Conservation (phyloP, 2,888 invertebrate genomes). For the Leucania comma region DNA sequence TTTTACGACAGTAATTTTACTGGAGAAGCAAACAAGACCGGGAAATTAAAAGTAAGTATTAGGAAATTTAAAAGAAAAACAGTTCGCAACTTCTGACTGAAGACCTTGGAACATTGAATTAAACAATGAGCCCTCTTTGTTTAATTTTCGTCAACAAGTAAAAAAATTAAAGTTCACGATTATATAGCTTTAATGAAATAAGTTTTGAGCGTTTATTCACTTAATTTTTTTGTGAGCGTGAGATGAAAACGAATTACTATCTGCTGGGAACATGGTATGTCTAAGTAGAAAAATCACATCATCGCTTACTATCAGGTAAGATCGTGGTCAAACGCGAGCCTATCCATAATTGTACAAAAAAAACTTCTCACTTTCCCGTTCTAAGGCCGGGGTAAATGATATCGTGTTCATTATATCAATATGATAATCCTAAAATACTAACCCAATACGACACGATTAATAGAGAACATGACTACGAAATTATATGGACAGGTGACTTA, state of each 20-base stretch:
- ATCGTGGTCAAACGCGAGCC: too few relatives aligned
- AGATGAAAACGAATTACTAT: too few relatives aligned
- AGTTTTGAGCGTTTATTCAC: constrained; percentile 4
- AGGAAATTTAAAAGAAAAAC: constrained; percentile 60
- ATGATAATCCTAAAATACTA: not conserved
- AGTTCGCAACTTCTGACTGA: constrained; percentile 39
- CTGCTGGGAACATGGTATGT: too few relatives aligned
- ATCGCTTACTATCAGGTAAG: too few relatives aligned
- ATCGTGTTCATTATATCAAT: not conserved
- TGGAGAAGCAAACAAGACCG: constrained; percentile 42
- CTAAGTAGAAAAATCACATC: too few relatives aligned
- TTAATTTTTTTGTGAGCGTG: too few relatives aligned
- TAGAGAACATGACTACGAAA: not conserved
- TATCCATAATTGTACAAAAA: too few relatives aligned
- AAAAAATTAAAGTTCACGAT: constrained; percentile 11
- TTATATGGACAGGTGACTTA: not conserved
- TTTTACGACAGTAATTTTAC: constrained; percentile 49
- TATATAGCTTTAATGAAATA: constrained; percentile 4
- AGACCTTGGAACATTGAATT: constrained; percentile 29
- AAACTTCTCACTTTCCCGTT: too few relatives aligned
- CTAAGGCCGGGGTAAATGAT: too few relatives aligned
- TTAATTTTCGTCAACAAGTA: constrained; percentile 26
- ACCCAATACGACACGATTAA: not conserved
- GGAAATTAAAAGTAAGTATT: constrained; percentile 55
- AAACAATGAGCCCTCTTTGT: constrained; percentile 30